phyloP scores from a whole-genome alignment of 1,140 invertebrate species.

The Conopomorpha cramerella region DNA sequence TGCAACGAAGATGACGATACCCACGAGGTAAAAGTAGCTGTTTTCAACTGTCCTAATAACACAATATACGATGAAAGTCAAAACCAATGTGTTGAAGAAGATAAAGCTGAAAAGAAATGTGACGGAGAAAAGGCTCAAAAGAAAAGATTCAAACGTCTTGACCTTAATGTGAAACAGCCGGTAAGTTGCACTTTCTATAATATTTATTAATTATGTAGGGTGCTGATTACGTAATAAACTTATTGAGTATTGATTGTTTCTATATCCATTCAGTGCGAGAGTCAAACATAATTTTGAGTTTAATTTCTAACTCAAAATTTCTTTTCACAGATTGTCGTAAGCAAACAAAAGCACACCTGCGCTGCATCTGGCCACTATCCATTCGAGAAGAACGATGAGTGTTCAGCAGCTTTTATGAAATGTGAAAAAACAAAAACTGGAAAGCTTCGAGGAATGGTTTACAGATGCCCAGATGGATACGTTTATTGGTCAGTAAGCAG shows the following conservation, averaged over 20 bases:
- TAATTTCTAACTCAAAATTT: slow-evolving; percentile 9
- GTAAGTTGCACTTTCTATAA: slow-evolving; percentile 39
- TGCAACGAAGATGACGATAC: slow-evolving; percentile 68
- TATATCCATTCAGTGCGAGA: too few relatives aligned
- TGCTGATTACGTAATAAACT: too few relatives aligned
- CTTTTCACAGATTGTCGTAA: slow-evolving; percentile 66
- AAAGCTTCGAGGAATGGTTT: slow-evolving; percentile 70
- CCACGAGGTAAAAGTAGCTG: slow-evolving; percentile 72
- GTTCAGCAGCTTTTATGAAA: slow-evolving; percentile 75
- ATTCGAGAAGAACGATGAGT: slow-evolving; percentile 64
- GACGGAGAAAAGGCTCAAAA: slow-evolving; percentile 56
- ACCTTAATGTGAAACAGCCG: slow-evolving; percentile 57
- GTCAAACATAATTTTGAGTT: too few relatives aligned
- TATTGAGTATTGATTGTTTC: too few relatives aligned
- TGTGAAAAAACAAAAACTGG: slow-evolving; percentile 62
- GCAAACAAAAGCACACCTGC: slow-evolving; percentile 63
- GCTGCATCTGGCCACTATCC: slow-evolving; percentile 71
- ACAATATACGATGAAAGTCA: slow-evolving; percentile 76
- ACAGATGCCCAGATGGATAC: slow-evolving; percentile 76
- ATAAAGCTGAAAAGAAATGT: slow-evolving; percentile 62
- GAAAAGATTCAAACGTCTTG: slow-evolving; percentile 60
- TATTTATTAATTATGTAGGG: slow-evolving; percentile 4
- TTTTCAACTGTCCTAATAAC: slow-evolving; percentile 75
- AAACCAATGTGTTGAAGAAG: slow-evolving; percentile 70
- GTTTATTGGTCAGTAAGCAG: slow-evolving; percentile 77